phyloP scores from a whole-genome alignment of 2,113 vertebrate genomes.

The Ascaphus truei region DNA sequence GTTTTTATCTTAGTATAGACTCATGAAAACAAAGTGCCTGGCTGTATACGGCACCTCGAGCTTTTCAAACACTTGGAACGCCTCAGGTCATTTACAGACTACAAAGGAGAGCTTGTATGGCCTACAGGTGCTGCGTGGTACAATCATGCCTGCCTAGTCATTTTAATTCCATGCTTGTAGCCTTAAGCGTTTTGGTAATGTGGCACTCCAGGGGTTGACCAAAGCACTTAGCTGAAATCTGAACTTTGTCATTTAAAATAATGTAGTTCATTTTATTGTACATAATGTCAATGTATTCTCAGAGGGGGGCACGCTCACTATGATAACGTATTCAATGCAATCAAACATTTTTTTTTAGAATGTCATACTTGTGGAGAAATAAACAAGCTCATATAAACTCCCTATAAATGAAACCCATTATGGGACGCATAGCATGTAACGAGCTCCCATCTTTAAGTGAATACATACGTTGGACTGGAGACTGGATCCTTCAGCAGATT shows the following conservation, averaged over 20 bases:
- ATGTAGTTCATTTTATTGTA: neutral
- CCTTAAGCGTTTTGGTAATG: slow-evolving; percentile 11
- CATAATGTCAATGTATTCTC: neutral
- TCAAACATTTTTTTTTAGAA: neutral
- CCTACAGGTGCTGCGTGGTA: slow-evolving; percentile 9
- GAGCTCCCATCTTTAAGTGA: too few relatives aligned
- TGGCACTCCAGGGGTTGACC: neutral
- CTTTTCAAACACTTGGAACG: slow-evolving; percentile 18
- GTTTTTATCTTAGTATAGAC: neutral
- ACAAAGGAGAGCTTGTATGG: slow-evolving; percentile 14
- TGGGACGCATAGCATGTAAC: too few relatives aligned
- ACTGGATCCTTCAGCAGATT: too few relatives aligned
- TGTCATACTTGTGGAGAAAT: neutral
- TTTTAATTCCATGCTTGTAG: slow-evolving; percentile 7
- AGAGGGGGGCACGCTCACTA: neutral
- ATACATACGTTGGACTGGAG: too few relatives aligned
- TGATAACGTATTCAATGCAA: neutral
- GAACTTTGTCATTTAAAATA: slow-evolving; percentile 6
- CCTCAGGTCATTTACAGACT: slow-evolving; percentile 9
- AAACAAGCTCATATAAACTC: neutral
- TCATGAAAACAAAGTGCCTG: neutral
- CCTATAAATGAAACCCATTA: too few relatives aligned
- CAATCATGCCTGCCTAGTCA: slow-evolving; percentile 2
- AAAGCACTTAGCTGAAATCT: neutral
- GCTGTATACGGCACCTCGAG: neutral